These are phyloP conservation scores for Unio pictorum DNA, from an alignment of 2,888 invertebrate species.

Conservation along the genomic window DNA sequence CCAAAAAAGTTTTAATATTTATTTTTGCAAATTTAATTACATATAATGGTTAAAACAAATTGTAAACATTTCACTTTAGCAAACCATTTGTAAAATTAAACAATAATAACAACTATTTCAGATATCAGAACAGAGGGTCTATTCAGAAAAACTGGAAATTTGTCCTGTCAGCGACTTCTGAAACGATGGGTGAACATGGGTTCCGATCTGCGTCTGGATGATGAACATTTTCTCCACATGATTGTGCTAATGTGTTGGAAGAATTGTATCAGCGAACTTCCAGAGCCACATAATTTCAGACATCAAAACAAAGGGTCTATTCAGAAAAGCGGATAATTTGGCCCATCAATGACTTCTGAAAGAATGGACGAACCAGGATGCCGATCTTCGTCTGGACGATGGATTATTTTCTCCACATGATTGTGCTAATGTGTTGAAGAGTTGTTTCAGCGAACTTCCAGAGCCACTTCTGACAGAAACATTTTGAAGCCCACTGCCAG, in stretches of 20 bases:
- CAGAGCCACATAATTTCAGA: conserved; percentile 86
- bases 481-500: conserved; percentile 87
- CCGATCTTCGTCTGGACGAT: conserved; percentile 81
- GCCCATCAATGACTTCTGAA: conserved; percentile 89
- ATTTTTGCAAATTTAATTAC: neutral
- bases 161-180: conserved; percentile 89
- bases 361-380: conserved; percentile 72
- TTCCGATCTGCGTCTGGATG: conserved; percentile 80
- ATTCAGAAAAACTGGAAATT: conserved; percentile 89
- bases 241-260: conserved; percentile 93
- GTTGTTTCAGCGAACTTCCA: conserved; percentile 87
- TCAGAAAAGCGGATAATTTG: conserved; percentile 90
- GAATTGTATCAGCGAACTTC: conserved; percentile 87
- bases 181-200: conserved; percentile 75
- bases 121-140: conserved; percentile 91
- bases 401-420: conserved; percentile 89
- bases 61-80: neutral
- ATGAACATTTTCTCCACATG: conserved; percentile 87
- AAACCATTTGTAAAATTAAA: neutral
- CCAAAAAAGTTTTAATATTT: neutral
- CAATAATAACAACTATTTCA: conserved; percentile 66
- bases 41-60: neutral
- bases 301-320: conserved; percentile 90
- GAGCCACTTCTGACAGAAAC: conserved; percentile 89
- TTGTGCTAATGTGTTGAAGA: conserved; percentile 92